These are phyloP conservation scores for Oceanites oceanicus DNA, from an alignment of 2,113 vertebrate genomes.

Conservation along the genomic window DNA sequence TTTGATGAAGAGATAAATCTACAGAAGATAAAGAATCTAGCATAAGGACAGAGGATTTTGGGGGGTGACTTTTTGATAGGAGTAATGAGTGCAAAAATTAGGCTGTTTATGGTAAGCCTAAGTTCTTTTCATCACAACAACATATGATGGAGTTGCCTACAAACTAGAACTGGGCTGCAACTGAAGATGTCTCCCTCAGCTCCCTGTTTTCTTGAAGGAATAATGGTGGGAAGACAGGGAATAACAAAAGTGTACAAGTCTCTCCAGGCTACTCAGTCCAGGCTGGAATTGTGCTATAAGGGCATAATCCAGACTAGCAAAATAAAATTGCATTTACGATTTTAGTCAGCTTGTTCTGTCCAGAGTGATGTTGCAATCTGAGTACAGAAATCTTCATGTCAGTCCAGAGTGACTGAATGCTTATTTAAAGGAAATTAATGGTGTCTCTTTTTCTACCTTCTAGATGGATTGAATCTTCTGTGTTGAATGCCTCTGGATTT, in stretches of 20 bases:
- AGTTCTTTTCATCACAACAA: not conserved
- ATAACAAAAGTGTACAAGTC: not conserved
- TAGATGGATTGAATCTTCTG: slow-evolving; percentile 91
- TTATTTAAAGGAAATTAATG: not conserved
- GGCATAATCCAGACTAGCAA: not conserved
- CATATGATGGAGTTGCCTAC: not conserved
- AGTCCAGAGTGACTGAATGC: not conserved
- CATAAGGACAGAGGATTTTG: not conserved
- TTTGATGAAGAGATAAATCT: not conserved
- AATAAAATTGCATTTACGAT: not conserved
- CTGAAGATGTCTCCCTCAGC: not conserved
- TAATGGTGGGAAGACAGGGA: not conserved
- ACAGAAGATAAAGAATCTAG: not conserved
- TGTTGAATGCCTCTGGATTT: slow-evolving; percentile 85
- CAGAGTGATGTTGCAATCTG: not conserved
- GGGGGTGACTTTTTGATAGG: not conserved
- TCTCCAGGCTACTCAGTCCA: not conserved
- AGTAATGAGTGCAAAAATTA: not conserved
- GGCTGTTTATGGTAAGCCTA: not conserved
- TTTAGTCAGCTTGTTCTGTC: not conserved
- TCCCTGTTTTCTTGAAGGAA: not conserved
- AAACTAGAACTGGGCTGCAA: not conserved
- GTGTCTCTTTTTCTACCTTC: not conserved
- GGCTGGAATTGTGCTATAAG: not conserved
- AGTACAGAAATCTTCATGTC: not conserved